A percentile compares a stretch with the other conserved stretches of the same genome.
Evolutionary conservation across 2,797 vertebrate species (phyloP).

Genomic region (Gouania willdenowi): DNA sequence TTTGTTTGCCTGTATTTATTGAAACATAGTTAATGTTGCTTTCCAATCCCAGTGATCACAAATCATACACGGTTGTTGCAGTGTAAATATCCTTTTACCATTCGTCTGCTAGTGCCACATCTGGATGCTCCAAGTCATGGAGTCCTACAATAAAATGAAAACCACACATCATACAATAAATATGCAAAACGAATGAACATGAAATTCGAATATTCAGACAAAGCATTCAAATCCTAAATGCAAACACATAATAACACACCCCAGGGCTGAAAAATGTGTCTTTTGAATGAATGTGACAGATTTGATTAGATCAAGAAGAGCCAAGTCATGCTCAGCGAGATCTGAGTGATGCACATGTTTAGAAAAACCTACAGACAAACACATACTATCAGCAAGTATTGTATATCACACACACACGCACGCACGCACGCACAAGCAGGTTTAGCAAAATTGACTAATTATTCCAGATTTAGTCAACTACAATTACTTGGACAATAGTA

Average conservation of each 20-base stretch:
- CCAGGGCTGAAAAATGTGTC: conserved; percentile 67
- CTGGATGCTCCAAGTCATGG: conserved; percentile 96
- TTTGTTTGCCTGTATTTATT: conserved; percentile 18
- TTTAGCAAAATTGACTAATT: no score
- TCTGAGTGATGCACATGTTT: conserved; percentile 64
- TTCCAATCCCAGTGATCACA: conserved; percentile 27
- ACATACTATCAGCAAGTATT: conserved; percentile 36
- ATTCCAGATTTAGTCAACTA: no score
- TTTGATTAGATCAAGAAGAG: conserved; percentile 74
- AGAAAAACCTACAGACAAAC: conserved; percentile 49
- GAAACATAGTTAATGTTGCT: conserved; percentile 40
- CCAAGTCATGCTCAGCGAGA: conserved; percentile 75
- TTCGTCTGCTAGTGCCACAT: conserved; percentile 93
- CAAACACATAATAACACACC: conserved; percentile 36
- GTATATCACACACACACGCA: conserved; percentile 70
- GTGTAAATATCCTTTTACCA: conserved; percentile 78
- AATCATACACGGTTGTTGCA: conserved; percentile 20
- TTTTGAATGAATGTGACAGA: conserved; percentile 70
- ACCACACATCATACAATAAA: conserved; percentile 25
- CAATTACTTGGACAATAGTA: no score
- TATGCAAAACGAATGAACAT: conserved; percentile 21
- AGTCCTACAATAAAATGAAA: conserved; percentile 79
- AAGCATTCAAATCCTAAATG: conserved; percentile 20
- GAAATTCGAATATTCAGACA: conserved; percentile 46
- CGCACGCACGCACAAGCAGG: conserved; percentile 10